Evolutionary conservation across 1,140 invertebrate species (phyloP).

Genomic region (Orius laevigatus): DNA sequence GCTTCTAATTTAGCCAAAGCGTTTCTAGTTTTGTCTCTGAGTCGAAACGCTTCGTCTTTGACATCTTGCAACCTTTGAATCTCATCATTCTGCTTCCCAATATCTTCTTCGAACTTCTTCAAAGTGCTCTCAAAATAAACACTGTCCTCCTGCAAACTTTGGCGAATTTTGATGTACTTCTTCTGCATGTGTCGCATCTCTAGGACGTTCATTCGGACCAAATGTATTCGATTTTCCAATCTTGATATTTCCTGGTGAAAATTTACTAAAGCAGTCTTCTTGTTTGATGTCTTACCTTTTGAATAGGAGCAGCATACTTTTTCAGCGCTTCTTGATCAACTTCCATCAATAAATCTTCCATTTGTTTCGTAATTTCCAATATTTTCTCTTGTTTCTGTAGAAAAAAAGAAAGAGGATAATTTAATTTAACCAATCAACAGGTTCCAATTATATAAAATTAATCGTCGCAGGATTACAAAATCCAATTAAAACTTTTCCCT

Average conservation of each 20-base stretch:
- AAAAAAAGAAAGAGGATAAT: background rate
- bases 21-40: conserved; percentile 45
- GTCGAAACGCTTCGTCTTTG: conserved; percentile 47
- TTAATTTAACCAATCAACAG: too few species aligned
- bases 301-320: conserved; percentile 2
- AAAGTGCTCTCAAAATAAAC: conserved; percentile 50
- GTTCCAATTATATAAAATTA: too few species aligned
- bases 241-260: conserved; percentile 42
- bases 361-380: conserved; percentile 4
- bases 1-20: conserved; percentile 47
- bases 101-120: conserved; percentile 42
- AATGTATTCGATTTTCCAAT: conserved; percentile 58
- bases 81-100: conserved; percentile 48
- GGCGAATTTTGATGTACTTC: conserved; percentile 54
- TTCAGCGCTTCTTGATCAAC: conserved; percentile 4
- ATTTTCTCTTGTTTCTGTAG: conserved; percentile 6
- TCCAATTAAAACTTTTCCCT: too few species aligned
- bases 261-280: too few species aligned
- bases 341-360: conserved; percentile 6
- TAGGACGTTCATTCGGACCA: conserved; percentile 57
- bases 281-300: conserved; percentile 1
- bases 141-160: conserved; percentile 33
- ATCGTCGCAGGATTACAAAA: too few species aligned
- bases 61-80: conserved; percentile 47
- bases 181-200: conserved; percentile 60